Evolutionary conservation across 1,140 invertebrate genomes (phyloP).

Genomic region (Anagrus nilaparvatae): DNA sequence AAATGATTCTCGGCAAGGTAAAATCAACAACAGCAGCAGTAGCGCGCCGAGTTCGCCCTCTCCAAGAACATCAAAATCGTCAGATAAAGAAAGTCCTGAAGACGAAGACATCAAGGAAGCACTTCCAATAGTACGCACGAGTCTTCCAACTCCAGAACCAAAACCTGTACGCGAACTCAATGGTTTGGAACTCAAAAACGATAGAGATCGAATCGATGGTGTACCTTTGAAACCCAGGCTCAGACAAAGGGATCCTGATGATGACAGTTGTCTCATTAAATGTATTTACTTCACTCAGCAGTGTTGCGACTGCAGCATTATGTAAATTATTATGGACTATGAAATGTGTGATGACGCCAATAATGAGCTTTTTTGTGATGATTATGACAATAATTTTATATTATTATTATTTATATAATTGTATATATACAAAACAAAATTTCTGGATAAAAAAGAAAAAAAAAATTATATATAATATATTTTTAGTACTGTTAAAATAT

Average conservation of each 20-base stretch:
- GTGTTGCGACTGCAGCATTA: constrained; percentile 39
- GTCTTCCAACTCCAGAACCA: constrained; percentile 25
- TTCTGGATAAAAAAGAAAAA: too few relatives aligned
- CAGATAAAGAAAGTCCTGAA: constrained; percentile 8
- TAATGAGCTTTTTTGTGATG: too few relatives aligned
- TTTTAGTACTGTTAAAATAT: too few relatives aligned
- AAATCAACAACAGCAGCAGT: constrained; percentile 17
- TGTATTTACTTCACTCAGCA: constrained; percentile 38
- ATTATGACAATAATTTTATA: too few relatives aligned
- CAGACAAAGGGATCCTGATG: constrained; percentile 19
- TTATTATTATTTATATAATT: too few relatives aligned
- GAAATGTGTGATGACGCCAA: too few relatives aligned
- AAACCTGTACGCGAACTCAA: constrained; percentile 30
- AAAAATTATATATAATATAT: too few relatives aligned
- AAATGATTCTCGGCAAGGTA: constrained; percentile 26
- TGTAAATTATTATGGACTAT: too few relatives aligned
- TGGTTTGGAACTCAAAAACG: constrained; percentile 23
- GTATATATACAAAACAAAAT: too few relatives aligned
- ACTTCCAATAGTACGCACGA: constrained; percentile 24
- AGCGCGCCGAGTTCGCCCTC: too few relatives aligned
- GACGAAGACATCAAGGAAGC: constrained; percentile 27
- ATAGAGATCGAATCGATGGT: constrained; percentile 20
- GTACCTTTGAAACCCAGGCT: constrained; percentile 17
- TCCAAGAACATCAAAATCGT: too few relatives aligned
- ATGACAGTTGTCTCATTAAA: constrained; percentile 34